A percentile compares a stretch with the other conserved stretches of the same genome.
phyloP scores from a whole-genome alignment of 2,888 invertebrate species.

The Meiosimyza platycephala region DNA sequence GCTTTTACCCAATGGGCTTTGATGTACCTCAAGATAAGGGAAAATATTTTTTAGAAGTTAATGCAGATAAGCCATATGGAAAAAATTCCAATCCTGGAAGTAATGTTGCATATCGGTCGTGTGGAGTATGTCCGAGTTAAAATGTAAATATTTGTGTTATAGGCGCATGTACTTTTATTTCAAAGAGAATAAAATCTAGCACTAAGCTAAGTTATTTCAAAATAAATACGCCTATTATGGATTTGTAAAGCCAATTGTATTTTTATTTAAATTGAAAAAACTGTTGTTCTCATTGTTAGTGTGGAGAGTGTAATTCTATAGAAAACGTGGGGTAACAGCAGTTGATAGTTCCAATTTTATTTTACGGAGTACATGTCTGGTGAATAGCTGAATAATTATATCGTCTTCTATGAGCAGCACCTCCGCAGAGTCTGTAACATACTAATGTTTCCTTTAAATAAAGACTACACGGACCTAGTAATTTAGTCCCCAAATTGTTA shows the following conservation, averaged over 20 bases:
- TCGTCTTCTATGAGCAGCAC: too few species aligned
- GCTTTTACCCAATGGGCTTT: conserved; percentile 60
- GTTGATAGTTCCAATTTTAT: too few species aligned
- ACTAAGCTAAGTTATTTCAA: conserved; percentile 61
- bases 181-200: too few species aligned
- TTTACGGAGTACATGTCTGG: too few species aligned
- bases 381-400: too few species aligned
- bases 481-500: too few species aligned
- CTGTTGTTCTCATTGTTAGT: background rate
- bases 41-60: conserved; percentile 64
- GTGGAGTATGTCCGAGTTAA: conserved; percentile 27
- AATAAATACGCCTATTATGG: conserved; percentile 60
- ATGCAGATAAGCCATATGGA: conserved; percentile 55
- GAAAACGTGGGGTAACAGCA: too few species aligned
- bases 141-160: background rate
- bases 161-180: background rate
- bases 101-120: background rate
- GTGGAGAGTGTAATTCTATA: too few species aligned
- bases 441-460: too few species aligned
- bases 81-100: conserved; percentile 38
- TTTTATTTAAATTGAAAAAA: conserved; percentile 12
- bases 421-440: too few species aligned
- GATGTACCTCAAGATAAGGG: conserved; percentile 56
- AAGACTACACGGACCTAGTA: too few species aligned
- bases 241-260: too few species aligned